phyloP scores from a whole-genome alignment of 2,113 vertebrate genomes.

The Procavia capensis region DNA sequence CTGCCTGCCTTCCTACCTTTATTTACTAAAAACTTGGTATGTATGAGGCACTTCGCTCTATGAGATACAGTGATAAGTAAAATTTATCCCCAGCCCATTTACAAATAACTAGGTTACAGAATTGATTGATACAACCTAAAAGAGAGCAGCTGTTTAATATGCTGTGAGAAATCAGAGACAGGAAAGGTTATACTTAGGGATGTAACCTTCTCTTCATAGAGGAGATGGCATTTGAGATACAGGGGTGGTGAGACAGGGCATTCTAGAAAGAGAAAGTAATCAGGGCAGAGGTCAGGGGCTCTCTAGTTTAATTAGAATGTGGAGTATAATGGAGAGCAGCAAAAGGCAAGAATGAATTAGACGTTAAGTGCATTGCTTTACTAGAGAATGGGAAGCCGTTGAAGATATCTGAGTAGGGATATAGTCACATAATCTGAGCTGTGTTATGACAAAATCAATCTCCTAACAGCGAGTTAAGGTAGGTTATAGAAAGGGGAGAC shows the following conservation, averaged over 20 bases:
- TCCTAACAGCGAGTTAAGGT: not conserved
- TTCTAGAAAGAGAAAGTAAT: not conserved
- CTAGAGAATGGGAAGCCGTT: constrained; percentile 27
- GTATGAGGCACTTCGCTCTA: not conserved
- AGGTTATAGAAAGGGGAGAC: constrained; percentile 15
- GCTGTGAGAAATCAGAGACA: constrained; percentile 29
- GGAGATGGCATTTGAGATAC: not conserved
- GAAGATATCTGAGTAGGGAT: constrained; percentile 12
- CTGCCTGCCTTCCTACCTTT: not conserved
- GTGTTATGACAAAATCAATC: not conserved
- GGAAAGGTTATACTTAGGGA: not conserved
- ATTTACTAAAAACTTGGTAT: not conserved
- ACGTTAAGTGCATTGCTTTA: not conserved
- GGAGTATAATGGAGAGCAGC: not conserved
- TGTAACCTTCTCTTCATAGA: not conserved
- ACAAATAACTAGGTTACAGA: constrained; percentile 30
- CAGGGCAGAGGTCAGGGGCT: not conserved
- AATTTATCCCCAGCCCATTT: not conserved
- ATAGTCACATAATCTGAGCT: not conserved
- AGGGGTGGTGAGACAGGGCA: not conserved
- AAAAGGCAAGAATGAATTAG: not conserved
- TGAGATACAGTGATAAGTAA: not conserved
- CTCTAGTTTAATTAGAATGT: constrained; percentile 2
- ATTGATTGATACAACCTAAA: constrained; percentile 23
- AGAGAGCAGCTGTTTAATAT: constrained; percentile 12